phyloP scores from a whole-genome alignment of 2,888 invertebrate genomes.

The Rhaphigaster nebulosa region DNA sequence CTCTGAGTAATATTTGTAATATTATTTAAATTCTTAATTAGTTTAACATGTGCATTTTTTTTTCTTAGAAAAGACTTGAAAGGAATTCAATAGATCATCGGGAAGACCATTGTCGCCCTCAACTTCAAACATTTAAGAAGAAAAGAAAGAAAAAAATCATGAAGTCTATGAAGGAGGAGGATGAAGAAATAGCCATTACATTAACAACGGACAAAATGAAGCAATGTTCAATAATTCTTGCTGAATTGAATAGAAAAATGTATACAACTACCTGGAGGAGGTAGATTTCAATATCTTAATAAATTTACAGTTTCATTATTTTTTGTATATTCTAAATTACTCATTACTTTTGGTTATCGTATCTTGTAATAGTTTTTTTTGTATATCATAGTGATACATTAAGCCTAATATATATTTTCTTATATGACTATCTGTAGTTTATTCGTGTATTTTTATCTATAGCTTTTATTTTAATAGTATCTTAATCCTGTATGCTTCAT shows the following conservation, averaged over 20 bases:
- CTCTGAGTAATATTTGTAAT: no score
- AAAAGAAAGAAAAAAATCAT: constrained; percentile 66
- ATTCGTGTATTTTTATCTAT: not conserved
- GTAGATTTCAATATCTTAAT: constrained; percentile 36
- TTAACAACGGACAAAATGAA: constrained; percentile 76
- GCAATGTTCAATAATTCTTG: constrained; percentile 80
- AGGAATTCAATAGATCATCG: constrained; percentile 59
- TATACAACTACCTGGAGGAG: constrained; percentile 78
- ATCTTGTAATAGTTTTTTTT: not conserved
- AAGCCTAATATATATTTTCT: not conserved
- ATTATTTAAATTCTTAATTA: no score
- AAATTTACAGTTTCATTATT: not conserved
- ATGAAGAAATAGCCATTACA: constrained; percentile 65
- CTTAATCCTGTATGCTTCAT: not conserved
- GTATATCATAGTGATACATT: not conserved
- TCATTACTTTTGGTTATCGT: not conserved
- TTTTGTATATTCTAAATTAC: not conserved
- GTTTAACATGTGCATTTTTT: not conserved
- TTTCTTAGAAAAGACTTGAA: constrained; percentile 62
- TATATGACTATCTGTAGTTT: not conserved
- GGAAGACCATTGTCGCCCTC: constrained; percentile 62
- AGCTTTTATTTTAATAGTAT: not conserved
- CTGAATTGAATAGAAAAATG: constrained; percentile 86
- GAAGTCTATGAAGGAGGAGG: constrained; percentile 65
- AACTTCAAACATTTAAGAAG: constrained; percentile 63